Evolutionary conservation across 2,888 invertebrate species (phyloP), one percentile per base, ranked within the genome.

Genomic region (Saturnia pavonia): DNA sequence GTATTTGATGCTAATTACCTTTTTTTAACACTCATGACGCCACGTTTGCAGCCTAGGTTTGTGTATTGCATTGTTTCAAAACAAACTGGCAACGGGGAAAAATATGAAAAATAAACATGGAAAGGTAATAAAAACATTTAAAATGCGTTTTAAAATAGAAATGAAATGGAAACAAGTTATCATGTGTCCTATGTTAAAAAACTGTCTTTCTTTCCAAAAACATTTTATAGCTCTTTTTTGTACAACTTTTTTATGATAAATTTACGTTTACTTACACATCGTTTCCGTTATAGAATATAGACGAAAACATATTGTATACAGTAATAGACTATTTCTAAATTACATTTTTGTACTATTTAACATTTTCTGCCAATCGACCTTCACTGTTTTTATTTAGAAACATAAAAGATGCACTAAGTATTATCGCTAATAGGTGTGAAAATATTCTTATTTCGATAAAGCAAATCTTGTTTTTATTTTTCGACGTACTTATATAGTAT

Each of bases 1-100:
- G 72, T 72, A 70, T 76, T 65, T 68, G 73, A 72, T 67, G 57
- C 71, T 74, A 70, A 74, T 74, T 73, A 63, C 57, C n/a, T 51
- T 76, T 78, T 77, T 73, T 68, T 65, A 60, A 60, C 27, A 22
- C 42, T 45, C 19, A 8, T 54, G 54, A 42, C 67, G 42, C 16
- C n/a, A 69, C 69, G 45, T n/a, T 22, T 43, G 48, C 40, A 25
- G 4, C 66, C 54, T 22, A 19, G 67, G n/a, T n/a, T n/a, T n/a
- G 42, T 63, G 25, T 66, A n/a, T 43, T 27, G 54, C 16, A 25
- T 22, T 66, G 51, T 66, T 66, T 45, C 66, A 22, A 40, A 42
- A 40, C 22, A 22, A 45, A 69, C 54, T 54, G n/a, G 8, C 40
- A 65, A 51, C 48, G 40, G 34, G 22, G n/a, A n/a, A 65, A 19